A percentile compares a stretch with the other conserved stretches of the same genome.
These are phyloP conservation scores for Bimastos eiseni DNA, from an alignment of 2,888 invertebrate species.

Conservation along the genomic window DNA sequence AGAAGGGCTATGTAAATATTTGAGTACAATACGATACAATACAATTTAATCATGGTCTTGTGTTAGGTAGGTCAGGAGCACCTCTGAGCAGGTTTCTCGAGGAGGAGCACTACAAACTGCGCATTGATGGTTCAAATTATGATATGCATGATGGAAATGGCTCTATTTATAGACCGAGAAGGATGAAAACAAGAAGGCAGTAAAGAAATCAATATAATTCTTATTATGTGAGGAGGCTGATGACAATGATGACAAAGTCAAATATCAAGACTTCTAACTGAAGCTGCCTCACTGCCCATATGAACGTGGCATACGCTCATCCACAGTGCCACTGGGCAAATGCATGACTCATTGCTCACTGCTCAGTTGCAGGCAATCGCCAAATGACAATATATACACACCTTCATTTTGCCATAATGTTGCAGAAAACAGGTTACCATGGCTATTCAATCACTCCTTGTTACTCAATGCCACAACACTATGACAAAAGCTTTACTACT, in stretches of 20 bases:
- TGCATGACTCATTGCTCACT: background rate
- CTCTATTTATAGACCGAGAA: background rate
- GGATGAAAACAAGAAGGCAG: background rate
- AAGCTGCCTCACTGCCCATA: background rate
- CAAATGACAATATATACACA: slow-evolving; percentile 2
- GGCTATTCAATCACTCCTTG: background rate
- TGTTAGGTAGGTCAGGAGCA: too few species aligned
- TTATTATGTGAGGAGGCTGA: background rate
- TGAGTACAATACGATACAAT: too few species aligned
- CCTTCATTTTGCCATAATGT: background rate
- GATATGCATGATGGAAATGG: background rate
- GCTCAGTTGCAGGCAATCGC: slow-evolving; percentile 3
- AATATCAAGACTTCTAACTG: background rate
- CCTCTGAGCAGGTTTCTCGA: too few species aligned
- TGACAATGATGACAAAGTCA: background rate
- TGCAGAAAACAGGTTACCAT: background rate
- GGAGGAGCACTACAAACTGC: too few species aligned
- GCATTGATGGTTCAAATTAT: too few species aligned
- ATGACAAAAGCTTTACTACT: background rate
- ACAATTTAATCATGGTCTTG: too few species aligned
- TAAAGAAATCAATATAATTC: background rate
- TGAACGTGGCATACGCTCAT: background rate
- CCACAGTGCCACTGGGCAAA: background rate
- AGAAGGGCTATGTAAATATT: too few species aligned
- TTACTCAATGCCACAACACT: background rate